Evolutionary conservation across 2,797 vertebrate species (phyloP).

Genomic region (Monodelphis domestica): DNA sequence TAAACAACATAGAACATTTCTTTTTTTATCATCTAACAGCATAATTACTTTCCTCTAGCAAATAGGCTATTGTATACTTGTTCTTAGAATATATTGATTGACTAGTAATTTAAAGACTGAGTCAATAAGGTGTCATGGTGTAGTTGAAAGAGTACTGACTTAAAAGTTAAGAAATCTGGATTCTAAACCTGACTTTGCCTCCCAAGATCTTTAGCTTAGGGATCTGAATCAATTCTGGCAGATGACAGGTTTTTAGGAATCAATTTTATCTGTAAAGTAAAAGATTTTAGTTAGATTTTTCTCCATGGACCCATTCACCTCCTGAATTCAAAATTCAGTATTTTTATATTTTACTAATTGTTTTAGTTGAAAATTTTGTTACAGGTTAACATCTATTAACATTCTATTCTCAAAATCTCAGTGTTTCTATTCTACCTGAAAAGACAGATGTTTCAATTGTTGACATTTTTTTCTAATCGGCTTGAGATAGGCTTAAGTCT

Average conservation of each 20-base stretch:
- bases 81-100: background rate
- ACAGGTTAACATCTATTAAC: background rate
- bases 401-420: background rate
- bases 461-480: constrained; percentile 30
- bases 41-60: constrained; percentile 28
- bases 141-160: background rate
- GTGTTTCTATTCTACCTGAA: constrained; percentile 6
- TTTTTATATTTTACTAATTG: constrained; percentile 26
- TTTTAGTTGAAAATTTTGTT: background rate
- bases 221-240: background rate
- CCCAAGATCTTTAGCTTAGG: background rate
- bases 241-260: constrained; percentile 6
- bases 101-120: background rate
- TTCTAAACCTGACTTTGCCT: constrained; percentile 6
- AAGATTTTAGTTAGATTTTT: background rate
- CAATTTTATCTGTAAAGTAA: constrained; percentile 10
- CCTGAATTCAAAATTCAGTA: background rate
- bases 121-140: background rate
- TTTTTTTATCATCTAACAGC: background rate
- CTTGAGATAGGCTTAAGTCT: background rate
- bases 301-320: background rate
- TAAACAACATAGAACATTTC: constrained; percentile 31
- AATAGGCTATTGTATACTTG: background rate
- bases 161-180: background rate
- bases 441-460: constrained; percentile 12